Base-by-base conservation (phyloP, 1,140 invertebrate species). In the Sinonovacula constricta region DNA sequence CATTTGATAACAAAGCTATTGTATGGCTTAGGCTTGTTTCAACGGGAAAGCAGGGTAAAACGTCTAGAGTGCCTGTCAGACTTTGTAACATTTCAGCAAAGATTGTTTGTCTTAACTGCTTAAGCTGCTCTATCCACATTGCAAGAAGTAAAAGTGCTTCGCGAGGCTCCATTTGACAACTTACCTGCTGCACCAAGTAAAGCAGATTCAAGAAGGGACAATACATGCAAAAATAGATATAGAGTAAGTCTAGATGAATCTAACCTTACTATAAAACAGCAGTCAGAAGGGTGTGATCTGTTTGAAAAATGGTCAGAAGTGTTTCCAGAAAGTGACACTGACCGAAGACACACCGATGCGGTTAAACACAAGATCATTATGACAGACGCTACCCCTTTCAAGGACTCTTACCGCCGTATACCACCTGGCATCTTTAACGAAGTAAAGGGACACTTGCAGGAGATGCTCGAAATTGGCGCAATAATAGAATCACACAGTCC, bases 361-460 rank as follows among this genome's bases (percentile, higher is more conserved):
- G 75, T 83, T 0, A 79, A 69, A 39, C 79, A 81, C 54, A 34
- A 33, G 14, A 78, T 81, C n/a, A 31, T 65, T 7, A 5, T 77
- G 14, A 24, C 51, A 18, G 71, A 81, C 30, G 24, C 69, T 0
- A 81, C 51, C 2, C 69, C 76, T 12, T 79, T 82, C 22, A 79
- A 79, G 56, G 45, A 74, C 22, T 51, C 56, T 18, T 39, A 62
- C 26, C 39, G 80, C 12, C 59, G 62, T 2, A 68, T 81, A 36
- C 75, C 75, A 45, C 80, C 80, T 15, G 51, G 30, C 18, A 65
- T 81, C 62, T 74, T 62, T 53, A 57, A 66, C 18, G 74, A 81
- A 53, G 67, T 81, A 33, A 71, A 57, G 60, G 34, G 56, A 22
- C 77, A 82, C 36, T 53, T 80, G 3, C 67, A 82, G 31, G 51